A percentile compares a stretch with the other conserved stretches of the same genome.
Conservation (phyloP, 1,140 invertebrate species). For the Leptopilina boulardi region DNA sequence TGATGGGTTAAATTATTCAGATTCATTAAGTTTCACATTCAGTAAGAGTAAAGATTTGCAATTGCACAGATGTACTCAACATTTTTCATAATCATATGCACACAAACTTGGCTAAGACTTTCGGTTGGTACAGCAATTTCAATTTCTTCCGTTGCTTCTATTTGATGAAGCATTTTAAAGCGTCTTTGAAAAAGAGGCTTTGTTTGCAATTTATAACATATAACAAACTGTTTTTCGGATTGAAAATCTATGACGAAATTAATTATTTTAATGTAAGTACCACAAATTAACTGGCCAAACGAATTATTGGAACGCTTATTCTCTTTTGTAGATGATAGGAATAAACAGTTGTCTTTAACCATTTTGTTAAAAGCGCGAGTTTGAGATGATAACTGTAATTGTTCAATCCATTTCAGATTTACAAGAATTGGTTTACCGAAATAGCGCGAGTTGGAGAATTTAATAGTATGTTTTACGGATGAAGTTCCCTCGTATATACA, state of each 20-base stretch:
- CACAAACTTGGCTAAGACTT: background rate
- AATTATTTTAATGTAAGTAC: no score
- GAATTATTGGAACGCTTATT: no score
- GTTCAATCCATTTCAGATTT: background rate
- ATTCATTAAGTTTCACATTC: no score
- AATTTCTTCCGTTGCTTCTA: background rate
- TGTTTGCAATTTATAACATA: background rate
- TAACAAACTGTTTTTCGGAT: background rate
- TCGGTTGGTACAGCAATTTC: background rate
- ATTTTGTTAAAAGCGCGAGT: background rate
- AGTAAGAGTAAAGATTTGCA: no score
- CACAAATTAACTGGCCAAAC: no score
- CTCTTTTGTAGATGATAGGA: background rate
- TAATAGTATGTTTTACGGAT: background rate
- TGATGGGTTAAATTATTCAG: no score
- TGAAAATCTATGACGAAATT: no score
- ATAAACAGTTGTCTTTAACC: background rate
- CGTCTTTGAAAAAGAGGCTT: background rate
- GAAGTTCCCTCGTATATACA: background rate
- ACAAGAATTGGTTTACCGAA: background rate
- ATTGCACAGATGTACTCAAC: no score
- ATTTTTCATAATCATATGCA: no score
- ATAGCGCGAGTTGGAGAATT: background rate
- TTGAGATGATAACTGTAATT: background rate
- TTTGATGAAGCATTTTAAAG: background rate